Conservation (phyloP, 2,113 vertebrate genomes). For the Sterrhoptilus dennistouni region DNA sequence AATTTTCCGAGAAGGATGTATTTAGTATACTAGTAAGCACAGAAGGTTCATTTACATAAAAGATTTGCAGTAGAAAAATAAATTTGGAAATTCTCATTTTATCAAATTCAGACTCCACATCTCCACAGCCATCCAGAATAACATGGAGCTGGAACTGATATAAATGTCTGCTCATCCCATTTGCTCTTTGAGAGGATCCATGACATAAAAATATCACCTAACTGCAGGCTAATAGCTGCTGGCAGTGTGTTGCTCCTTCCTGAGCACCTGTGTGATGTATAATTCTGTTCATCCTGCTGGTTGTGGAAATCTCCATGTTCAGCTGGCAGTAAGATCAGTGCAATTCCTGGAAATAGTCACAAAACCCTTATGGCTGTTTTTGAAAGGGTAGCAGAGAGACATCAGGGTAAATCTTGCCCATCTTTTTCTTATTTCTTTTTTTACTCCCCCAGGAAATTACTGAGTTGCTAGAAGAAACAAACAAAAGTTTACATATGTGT, state of each 20-base stretch:
- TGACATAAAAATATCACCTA: background rate
- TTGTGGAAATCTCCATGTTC: background rate
- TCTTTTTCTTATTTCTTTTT: background rate
- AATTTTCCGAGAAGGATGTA: constrained; percentile 1
- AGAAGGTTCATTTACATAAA: constrained; percentile 43
- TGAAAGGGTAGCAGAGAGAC: background rate
- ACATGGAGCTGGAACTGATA: background rate
- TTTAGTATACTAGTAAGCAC: background rate
- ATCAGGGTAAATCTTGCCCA: background rate
- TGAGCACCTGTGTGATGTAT: background rate
- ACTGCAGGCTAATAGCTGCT: background rate
- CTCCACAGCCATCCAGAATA: background rate
- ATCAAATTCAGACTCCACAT: background rate
- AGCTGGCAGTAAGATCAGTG: background rate
- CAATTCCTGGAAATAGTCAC: background rate
- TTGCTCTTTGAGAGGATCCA: background rate
- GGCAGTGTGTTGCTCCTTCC: background rate
- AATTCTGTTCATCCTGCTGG: background rate
- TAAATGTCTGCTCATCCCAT: background rate
- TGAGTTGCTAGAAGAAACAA: background rate
- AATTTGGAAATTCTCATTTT: constrained; percentile 4
- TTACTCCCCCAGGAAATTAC: background rate
- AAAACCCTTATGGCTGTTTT: background rate
- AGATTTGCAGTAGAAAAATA: constrained; percentile 38
- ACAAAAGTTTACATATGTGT: background rate